Evolutionary conservation across 2,797 vertebrate species (phyloP).

Genomic region (Tenualosa thibaudeaui): DNA sequence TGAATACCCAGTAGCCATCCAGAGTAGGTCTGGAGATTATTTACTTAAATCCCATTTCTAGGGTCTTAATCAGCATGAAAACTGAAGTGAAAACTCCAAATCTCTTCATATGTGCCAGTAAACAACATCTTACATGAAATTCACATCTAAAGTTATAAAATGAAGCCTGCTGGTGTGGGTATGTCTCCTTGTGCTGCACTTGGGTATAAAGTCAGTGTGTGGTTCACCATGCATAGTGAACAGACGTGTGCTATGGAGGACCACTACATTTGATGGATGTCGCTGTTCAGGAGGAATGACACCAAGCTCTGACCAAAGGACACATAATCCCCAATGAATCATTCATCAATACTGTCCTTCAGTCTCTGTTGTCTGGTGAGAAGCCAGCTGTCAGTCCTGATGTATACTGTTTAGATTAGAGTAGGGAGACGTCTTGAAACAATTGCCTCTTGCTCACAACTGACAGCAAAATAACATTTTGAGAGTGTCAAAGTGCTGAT

Average conservation of each 20-base stretch:
- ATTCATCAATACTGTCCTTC: constrained; percentile 68
- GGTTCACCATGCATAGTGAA: background rate
- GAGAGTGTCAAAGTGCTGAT: constrained; percentile 1
- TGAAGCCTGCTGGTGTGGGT: too few species aligned
- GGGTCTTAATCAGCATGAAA: too few species aligned
- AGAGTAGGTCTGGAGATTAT: too few species aligned
- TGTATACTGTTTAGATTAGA: constrained; percentile 60
- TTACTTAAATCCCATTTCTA: too few species aligned
- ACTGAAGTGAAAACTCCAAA: too few species aligned
- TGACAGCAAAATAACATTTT: constrained; percentile 25
- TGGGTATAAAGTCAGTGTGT: background rate
- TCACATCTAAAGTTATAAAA: background rate
- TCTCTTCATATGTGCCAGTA: too few species aligned
- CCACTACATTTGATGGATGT: constrained; percentile 63
- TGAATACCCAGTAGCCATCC: too few species aligned
- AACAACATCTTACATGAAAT: too few species aligned
- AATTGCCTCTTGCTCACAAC: background rate
- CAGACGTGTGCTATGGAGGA: constrained; percentile 38
- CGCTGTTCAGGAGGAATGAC: constrained; percentile 61
- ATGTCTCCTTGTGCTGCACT: background rate
- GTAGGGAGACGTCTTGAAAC: background rate
- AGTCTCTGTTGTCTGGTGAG: constrained; percentile 66
- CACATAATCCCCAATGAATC: constrained; percentile 66
- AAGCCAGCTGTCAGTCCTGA: constrained; percentile 67
- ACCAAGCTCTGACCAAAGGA: constrained; percentile 62